A percentile compares a stretch with the other conserved stretches of the same genome.
Conservation (phyloP, 2,888 invertebrate genomes). For the Petrophora chlorosata region DNA sequence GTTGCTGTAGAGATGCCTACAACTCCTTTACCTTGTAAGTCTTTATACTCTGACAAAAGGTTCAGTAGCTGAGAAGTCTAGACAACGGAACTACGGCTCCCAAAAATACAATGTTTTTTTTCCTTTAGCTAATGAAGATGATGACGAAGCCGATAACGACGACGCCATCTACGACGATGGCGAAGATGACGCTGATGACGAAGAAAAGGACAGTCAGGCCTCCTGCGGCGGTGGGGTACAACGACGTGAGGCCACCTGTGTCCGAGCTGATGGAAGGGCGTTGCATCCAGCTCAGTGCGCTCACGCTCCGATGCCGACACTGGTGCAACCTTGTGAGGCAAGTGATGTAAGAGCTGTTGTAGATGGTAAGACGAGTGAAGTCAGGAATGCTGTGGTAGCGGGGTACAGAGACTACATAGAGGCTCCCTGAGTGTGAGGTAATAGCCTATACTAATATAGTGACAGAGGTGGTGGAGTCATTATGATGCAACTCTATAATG, state of each 20-base stretch:
- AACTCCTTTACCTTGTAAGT: slow-evolving; percentile 52
- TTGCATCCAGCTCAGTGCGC: slow-evolving; percentile 77
- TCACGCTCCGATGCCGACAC: slow-evolving; percentile 76
- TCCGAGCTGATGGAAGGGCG: slow-evolving; percentile 74
- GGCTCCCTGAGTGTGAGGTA: too few relatives aligned
- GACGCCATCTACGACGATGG: slow-evolving; percentile 73
- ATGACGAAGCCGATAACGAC: slow-evolving; percentile 63
- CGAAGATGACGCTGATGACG: slow-evolving; percentile 58
- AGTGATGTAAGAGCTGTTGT: background rate
- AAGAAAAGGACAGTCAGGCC: slow-evolving; percentile 40
- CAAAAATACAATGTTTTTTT: too few relatives aligned
- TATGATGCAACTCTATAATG: too few relatives aligned
- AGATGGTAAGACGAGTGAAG: background rate
- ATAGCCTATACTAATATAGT: too few relatives aligned
- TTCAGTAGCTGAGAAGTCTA: too few relatives aligned
- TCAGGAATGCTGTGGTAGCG: too few relatives aligned
- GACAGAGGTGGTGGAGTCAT: too few relatives aligned
- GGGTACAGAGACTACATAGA: too few relatives aligned
- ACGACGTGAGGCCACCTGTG: slow-evolving; percentile 81
- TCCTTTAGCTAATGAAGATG: slow-evolving; percentile 55
- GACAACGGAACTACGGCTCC: too few relatives aligned
- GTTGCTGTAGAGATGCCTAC: slow-evolving; percentile 68
- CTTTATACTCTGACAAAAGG: too few relatives aligned
- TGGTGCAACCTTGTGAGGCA: slow-evolving; percentile 82
- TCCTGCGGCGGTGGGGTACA: slow-evolving; percentile 85